These are phyloP conservation scores for Adineta ricciae DNA, from an alignment of 2,888 invertebrate species.

Conservation along the genomic window DNA sequence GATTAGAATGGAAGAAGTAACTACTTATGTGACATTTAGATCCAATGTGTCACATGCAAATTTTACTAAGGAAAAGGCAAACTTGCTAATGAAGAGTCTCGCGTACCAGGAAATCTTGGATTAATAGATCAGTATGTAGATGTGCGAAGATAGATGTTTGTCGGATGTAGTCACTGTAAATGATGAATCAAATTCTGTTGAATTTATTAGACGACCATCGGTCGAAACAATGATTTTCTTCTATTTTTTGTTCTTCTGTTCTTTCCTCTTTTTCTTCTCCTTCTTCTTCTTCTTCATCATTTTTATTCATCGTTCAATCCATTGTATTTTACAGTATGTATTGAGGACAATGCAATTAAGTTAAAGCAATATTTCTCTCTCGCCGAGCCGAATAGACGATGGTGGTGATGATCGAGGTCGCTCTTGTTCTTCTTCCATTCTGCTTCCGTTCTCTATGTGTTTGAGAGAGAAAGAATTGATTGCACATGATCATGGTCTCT, in stretches of 20 bases:
- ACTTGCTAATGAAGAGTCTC: neutral
- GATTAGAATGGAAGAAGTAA: neutral
- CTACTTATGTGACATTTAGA: neutral
- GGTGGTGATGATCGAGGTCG: neutral
- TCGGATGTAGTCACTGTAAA: neutral
- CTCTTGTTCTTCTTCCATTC: neutral
- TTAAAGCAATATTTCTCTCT: slow-evolving; percentile 7
- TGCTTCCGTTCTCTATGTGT: neutral
- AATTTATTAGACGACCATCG: neutral
- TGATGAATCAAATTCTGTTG: neutral
- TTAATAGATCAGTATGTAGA: neutral
- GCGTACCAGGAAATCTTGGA: neutral
- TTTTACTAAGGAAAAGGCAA: neutral
- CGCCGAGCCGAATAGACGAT: neutral
- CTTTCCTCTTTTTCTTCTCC: neutral
- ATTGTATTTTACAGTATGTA: neutral
- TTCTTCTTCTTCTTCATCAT: neutral
- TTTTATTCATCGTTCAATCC: neutral
- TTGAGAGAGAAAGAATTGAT: neutral
- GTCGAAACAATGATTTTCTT: neutral
- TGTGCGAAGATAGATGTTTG: neutral
- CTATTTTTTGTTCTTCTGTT: neutral
- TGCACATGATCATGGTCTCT: neutral
- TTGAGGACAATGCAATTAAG: slow-evolving; percentile 9
- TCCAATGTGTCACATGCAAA: neutral